Conservation (phyloP, 2,797 vertebrate genomes). For the Buceros bicornis region DNA sequence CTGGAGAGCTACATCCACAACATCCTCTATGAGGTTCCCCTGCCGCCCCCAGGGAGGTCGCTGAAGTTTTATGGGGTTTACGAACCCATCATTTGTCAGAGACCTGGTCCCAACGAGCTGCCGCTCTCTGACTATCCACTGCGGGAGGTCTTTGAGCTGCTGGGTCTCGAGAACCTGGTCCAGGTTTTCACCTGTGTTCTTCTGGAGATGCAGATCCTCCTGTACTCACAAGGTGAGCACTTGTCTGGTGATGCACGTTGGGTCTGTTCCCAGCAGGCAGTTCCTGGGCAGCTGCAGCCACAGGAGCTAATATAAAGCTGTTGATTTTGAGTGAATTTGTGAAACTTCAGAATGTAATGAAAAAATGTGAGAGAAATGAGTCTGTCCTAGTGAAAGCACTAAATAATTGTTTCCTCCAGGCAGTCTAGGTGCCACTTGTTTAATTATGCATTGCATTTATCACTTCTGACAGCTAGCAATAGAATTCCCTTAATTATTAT, state of each 20-base stretch:
- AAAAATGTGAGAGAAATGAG: background rate
- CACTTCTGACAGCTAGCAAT: conserved; percentile 14
- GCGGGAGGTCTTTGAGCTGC: conserved; percentile 89
- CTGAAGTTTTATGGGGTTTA: conserved; percentile 96
- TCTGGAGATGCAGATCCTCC: conserved; percentile 96
- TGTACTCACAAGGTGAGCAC: conserved; percentile 93
- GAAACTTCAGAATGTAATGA: background rate
- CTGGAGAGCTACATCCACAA: conserved; percentile 98
- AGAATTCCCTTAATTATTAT: conserved; percentile 37
- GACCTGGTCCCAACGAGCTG: conserved; percentile 90
- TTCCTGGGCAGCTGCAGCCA: background rate
- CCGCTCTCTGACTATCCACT: conserved; percentile 93
- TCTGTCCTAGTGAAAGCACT: conserved; percentile 17
- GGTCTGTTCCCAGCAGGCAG: background rate
- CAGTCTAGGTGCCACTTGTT: background rate
- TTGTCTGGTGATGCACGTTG: fast-evolving
- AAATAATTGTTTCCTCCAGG: conserved; percentile 59
- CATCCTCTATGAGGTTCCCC: conserved; percentile 94
- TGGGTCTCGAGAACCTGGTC: conserved; percentile 94
- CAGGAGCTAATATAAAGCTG: background rate
- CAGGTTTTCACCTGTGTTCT: conserved; percentile 94
- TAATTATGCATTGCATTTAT: conserved; percentile 57
- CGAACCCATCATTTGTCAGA: conserved; percentile 93
- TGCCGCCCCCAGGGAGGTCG: conserved; percentile 92
- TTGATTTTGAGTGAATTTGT: background rate